Conservation (phyloP, 2,113 vertebrate species). For the Myodes glareolus region DNA sequence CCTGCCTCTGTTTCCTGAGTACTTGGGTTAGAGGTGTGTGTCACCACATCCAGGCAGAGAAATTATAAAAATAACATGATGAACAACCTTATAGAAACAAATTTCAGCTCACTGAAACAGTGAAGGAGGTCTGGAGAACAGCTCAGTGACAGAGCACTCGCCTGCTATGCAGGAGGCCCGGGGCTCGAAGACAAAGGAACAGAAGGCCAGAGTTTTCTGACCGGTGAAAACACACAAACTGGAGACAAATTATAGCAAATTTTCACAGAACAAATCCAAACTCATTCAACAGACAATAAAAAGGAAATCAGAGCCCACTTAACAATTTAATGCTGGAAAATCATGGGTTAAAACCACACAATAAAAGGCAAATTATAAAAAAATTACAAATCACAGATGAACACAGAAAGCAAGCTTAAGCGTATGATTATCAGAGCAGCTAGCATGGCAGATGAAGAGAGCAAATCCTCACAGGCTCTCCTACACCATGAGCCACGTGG, state of each 20-base stretch:
- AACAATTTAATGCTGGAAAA: neutral
- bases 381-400: neutral
- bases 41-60: neutral
- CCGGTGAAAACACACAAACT: slow-evolving; percentile 1
- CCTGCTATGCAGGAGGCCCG: neutral
- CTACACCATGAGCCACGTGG: neutral
- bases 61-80: neutral
- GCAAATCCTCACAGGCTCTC: neutral
- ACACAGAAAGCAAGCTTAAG: slow-evolving; percentile 36
- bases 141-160: neutral
- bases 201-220: neutral
- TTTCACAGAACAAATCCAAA: slow-evolving; percentile 5
- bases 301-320: neutral
- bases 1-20: neutral
- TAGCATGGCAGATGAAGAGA: neutral
- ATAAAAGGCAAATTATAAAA: slow-evolving; percentile 14
- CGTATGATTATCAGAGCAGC: neutral
- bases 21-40: too few species aligned
- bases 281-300: neutral
- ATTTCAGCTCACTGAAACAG: neutral
- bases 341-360: neutral
- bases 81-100: neutral
- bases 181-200: neutral
- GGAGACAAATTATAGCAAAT: neutral
- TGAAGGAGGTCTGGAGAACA: neutral